These are phyloP conservation scores for Imbricaverruca yamaguchii DNA, from an alignment of 2,888 invertebrate genomes.

Conservation along the genomic window DNA sequence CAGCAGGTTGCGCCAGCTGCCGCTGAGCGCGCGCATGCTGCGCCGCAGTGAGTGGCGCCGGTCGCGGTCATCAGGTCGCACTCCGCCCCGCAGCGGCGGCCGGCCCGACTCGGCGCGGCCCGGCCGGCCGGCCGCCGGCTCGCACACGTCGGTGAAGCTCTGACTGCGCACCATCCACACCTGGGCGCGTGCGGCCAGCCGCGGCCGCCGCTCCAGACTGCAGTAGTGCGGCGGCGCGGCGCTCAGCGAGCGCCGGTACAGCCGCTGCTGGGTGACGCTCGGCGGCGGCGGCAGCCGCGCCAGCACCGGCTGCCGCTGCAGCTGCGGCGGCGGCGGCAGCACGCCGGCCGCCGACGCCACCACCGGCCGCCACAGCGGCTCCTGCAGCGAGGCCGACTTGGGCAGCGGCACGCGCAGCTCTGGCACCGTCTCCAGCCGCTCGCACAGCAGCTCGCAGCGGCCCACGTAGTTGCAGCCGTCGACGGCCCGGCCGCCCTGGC, in stretches of 20 bases:
- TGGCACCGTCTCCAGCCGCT: slow-evolving; percentile 2
- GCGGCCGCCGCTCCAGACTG: slow-evolving; percentile 4
- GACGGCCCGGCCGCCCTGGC: not conserved
- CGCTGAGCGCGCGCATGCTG: slow-evolving; percentile 7
- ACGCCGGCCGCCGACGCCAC: slow-evolving; percentile 15
- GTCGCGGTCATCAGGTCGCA: not conserved
- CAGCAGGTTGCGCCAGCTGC: slow-evolving; percentile 14
- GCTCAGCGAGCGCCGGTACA: slow-evolving; percentile 12
- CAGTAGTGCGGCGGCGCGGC: slow-evolving; percentile 11
- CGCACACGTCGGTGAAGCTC: slow-evolving; percentile 15
- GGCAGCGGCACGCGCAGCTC: not conserved
- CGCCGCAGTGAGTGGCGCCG: not conserved
- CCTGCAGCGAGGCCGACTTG: not conserved
- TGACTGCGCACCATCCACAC: slow-evolving; percentile 17
- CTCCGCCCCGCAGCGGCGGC: slow-evolving; percentile 1
- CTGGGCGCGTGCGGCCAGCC: not conserved
- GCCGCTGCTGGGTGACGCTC: slow-evolving; percentile 9
- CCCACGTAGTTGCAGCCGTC: slow-evolving; percentile 17
- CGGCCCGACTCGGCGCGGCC: not conserved
- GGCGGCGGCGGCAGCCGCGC: slow-evolving; percentile 3
- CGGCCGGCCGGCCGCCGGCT: not conserved
- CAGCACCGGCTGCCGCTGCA: not conserved
- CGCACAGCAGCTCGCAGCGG: not conserved
- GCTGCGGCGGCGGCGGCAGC: not conserved
- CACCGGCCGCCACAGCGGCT: not conserved